phyloP scores from a whole-genome alignment of 2,113 vertebrate genomes.

The Rallus limicola region DNA sequence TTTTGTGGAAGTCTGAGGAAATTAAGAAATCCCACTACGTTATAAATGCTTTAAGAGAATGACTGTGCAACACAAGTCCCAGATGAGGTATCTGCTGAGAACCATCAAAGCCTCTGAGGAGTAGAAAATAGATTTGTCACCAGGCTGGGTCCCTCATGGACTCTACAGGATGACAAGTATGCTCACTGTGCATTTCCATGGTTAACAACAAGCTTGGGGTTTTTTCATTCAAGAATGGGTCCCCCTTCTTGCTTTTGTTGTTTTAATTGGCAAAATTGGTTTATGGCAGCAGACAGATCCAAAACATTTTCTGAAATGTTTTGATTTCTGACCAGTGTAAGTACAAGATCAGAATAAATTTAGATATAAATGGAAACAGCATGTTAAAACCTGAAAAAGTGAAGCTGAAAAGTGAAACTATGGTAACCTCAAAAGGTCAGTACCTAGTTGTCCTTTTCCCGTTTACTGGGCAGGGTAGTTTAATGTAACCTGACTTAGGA shows the following conservation, averaged over 20 bases:
- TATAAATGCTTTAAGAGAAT: not conserved
- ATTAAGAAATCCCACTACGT: not conserved
- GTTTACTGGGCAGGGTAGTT: not conserved
- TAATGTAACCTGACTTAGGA: not conserved
- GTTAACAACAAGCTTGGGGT: not conserved
- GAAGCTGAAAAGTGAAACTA: not conserved
- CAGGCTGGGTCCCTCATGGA: accelerated
- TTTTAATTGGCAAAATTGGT: not conserved
- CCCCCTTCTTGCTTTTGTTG: not conserved
- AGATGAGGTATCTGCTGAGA: accelerated
- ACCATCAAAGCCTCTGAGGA: not conserved
- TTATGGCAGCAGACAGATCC: not conserved
- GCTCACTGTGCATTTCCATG: not conserved
- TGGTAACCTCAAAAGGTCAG: not conserved
- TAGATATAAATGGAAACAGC: not conserved
- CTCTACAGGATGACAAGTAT: accelerated
- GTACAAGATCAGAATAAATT: not conserved
- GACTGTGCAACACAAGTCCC: not conserved
- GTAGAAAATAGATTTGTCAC: not conserved
- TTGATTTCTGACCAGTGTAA: not conserved
- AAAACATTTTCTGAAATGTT: accelerated
- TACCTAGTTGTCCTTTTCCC: not conserved
- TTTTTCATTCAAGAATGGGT: not conserved
- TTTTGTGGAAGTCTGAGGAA: not conserved
- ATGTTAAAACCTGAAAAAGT: not conserved